Conservation (phyloP, 2,797 vertebrate species). For the Pseudochromis fuscus region DNA sequence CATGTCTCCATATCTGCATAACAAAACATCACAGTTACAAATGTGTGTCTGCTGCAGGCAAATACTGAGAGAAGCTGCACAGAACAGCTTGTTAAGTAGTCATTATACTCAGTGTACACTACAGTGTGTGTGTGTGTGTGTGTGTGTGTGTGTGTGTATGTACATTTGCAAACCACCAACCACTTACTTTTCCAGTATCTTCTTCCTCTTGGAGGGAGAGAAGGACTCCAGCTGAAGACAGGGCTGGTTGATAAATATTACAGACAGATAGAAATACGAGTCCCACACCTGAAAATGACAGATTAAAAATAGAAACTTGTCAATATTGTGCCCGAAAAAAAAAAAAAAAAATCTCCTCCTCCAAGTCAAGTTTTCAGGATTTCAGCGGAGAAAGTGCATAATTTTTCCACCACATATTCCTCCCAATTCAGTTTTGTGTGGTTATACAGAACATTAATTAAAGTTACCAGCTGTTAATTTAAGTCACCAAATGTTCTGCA, state of each 20-base stretch:
- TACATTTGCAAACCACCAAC: not conserved
- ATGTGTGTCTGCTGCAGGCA: not conserved
- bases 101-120: too few relatives aligned
- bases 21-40: slow-evolving; percentile 23
- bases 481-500: too few relatives aligned
- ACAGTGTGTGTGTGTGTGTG: not conserved
- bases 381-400: not conserved
- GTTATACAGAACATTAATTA: too few relatives aligned
- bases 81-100: not conserved
- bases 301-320: not conserved
- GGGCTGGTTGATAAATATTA: slow-evolving; percentile 99
- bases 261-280: slow-evolving; percentile 98
- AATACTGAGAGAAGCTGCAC: not conserved
- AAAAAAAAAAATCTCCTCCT: slow-evolving; percentile 10
- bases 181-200: slow-evolving; percentile 96
- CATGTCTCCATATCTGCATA: slow-evolving; percentile 95
- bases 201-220: slow-evolving; percentile 97
- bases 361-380: not conserved
- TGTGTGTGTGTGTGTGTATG: not conserved
- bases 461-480: not conserved
- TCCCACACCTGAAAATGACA: slow-evolving; percentile 92
- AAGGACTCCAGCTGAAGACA: slow-evolving; percentile 98
- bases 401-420: not conserved
- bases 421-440: not conserved
- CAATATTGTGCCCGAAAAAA: too few relatives aligned